phyloP scores from a whole-genome alignment of 1,140 invertebrate genomes.

The Uloborus diversus region DNA sequence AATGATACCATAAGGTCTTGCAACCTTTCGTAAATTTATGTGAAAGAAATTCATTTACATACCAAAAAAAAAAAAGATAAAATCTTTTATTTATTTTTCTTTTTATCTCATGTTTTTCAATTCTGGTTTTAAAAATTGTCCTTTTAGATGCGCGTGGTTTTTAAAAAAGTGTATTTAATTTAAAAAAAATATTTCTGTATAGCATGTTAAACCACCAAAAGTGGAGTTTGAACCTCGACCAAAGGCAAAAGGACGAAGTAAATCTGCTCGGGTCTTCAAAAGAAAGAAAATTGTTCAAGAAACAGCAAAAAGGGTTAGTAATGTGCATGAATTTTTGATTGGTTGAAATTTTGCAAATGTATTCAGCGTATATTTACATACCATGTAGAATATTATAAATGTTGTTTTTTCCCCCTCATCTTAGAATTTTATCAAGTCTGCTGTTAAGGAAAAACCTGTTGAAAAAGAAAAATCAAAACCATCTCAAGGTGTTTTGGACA shows the following conservation, averaged over 20 bases:
- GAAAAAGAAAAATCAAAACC: background rate
- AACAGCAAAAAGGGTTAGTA: slow-evolving; percentile 35
- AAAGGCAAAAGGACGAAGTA: slow-evolving; percentile 18
- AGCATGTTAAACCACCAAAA: slow-evolving; percentile 28
- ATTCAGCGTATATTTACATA: background rate
- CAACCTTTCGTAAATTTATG: too few species aligned
- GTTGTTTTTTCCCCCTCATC: background rate
- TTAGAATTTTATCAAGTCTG: slow-evolving; percentile 28
- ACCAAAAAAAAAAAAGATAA: too few species aligned
- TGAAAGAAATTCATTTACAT: too few species aligned
- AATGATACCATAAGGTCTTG: too few species aligned
- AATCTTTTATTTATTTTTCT: too few species aligned
- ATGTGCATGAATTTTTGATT: too few species aligned
- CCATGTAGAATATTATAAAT: background rate
- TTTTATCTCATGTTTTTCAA: too few species aligned
- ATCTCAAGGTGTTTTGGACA: background rate
- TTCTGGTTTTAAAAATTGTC: too few species aligned
- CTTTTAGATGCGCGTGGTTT: too few species aligned
- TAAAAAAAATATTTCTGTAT: background rate
- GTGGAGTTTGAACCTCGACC: slow-evolving; percentile 33
- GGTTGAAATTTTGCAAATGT: background rate
- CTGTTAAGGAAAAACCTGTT: slow-evolving; percentile 8
- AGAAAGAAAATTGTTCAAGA: slow-evolving; percentile 20
- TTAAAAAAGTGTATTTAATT: too few species aligned
- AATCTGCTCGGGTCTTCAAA: slow-evolving; percentile 17